Evolutionary conservation across 2,888 invertebrate genomes (phyloP).

Genomic region (Dusona sp.): DNA sequence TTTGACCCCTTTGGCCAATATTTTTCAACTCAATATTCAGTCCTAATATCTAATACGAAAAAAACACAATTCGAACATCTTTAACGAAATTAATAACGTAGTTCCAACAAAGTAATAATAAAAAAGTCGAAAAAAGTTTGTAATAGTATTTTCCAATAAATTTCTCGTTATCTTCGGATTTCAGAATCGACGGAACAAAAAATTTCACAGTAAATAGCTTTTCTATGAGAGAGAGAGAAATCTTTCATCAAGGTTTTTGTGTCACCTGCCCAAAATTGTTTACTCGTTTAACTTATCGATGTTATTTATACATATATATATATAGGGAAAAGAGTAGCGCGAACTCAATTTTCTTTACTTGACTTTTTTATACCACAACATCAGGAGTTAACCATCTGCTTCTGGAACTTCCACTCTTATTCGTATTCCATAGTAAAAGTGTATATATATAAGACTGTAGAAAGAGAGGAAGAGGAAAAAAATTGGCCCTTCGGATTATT

Average conservation of each 20-base stretch:
- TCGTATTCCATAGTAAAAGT: constrained; percentile 10
- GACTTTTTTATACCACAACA: constrained; percentile 43
- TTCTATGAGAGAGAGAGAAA: constrained; percentile 21
- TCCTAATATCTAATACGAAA: background rate
- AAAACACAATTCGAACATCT: background rate
- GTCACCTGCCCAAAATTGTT: constrained; percentile 29
- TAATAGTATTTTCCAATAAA: background rate
- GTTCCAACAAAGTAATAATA: too few relatives aligned
- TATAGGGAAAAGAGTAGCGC: constrained; percentile 10
- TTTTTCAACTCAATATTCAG: background rate
- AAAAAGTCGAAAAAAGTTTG: too few relatives aligned
- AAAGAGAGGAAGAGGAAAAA: background rate
- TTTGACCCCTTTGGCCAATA: background rate
- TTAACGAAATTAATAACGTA: too few relatives aligned
- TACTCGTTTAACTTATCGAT: constrained; percentile 13
- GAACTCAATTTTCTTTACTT: constrained; percentile 70
- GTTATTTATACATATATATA: background rate
- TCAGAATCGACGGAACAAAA: background rate
- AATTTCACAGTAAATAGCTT: constrained; percentile 24
- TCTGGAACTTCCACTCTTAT: constrained; percentile 40
- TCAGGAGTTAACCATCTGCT: constrained; percentile 69
- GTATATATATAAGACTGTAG: background rate
- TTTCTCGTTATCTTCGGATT: constrained; percentile 19
- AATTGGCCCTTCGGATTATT: constrained; percentile 2
- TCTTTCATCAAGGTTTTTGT: constrained; percentile 21